Conservation (phyloP, 2,113 vertebrate genomes). For the Atractosteus spatula region DNA sequence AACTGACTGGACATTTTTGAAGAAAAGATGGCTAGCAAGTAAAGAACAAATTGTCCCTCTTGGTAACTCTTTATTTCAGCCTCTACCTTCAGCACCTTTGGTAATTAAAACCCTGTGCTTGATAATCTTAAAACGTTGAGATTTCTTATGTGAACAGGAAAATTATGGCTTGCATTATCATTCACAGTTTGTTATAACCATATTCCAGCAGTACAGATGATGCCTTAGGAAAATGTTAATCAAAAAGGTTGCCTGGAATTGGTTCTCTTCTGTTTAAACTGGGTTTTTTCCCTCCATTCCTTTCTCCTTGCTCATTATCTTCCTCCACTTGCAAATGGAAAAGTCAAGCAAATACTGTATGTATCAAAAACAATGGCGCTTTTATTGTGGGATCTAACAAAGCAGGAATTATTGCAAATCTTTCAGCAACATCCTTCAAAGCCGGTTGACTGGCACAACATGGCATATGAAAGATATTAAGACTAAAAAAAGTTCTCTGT, state of each 20-base stretch:
- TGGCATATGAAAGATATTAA: neutral
- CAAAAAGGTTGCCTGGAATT: conserved; percentile 47
- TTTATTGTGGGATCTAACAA: conserved; percentile 57
- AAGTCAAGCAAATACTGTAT: conserved; percentile 40
- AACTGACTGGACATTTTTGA: too few species aligned
- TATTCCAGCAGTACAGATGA: conserved; percentile 11
- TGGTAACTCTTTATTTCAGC: neutral
- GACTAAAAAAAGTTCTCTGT: neutral
- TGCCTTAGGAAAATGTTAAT: conserved; percentile 39
- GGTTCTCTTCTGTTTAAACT: conserved; percentile 52
- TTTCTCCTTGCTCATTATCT: conserved; percentile 43
- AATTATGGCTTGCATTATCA: conserved; percentile 43
- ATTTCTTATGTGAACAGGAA: conserved; percentile 38
- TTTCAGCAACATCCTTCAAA: conserved; percentile 23
- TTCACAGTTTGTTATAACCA: conserved; percentile 49
- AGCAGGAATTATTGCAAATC: conserved; percentile 39
- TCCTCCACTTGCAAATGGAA: conserved; percentile 53
- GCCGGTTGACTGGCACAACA: conserved; percentile 29
- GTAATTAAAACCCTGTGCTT: neutral
- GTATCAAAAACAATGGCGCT: conserved; percentile 53
- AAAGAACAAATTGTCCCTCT: too few species aligned
- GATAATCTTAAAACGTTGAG: conserved; percentile 29
- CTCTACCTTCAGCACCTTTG: conserved; percentile 1
- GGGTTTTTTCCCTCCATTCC: conserved; percentile 44
- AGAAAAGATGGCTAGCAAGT: too few species aligned